Base-by-base conservation (phyloP, 2,797 vertebrate species). In the Labeo calbasu region DNA sequence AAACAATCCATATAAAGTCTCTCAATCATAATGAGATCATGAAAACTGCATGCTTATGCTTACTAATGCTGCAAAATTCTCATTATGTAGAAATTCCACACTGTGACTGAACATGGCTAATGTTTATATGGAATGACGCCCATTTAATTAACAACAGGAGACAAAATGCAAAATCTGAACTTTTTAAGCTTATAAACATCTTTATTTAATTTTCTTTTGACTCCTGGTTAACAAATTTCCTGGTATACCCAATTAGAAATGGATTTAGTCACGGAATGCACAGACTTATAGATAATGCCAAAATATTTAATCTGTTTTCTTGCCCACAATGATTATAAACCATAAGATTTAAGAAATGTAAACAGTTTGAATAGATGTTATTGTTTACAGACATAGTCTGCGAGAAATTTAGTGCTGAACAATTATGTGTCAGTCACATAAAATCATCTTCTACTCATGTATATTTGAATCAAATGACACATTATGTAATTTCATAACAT, bases 1-100 rank as follows among this genome's bases (percentile, higher is more conserved):
- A 19, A 80, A 80, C 11, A 13, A 43, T 43, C 13, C 11, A 46
- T 1, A 65, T 63, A 8, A 1, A 32, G 23, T 32, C 6, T n/a
- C 4, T 59, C 40, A 43, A 57, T 43, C n/a, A 19, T 23, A 10
- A 43, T 19, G 50, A 59, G 51, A 19, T 81, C 36, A 59, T n/a
- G 17, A 36, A 57, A 14, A 40, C 2, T 19, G 70, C 5, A n/a
- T 3, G 50, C n/a, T 79, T 68, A 70, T 28, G 36, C 11, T 70
- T 70, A 46, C 15, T 14, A 59, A 71, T 81, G n/a, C n/a, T 25
- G 14, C 5, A 80, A 80, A 55, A 25, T 6, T 79, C 32, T 17
- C 3, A 19, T 6, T 19, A 19, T 19, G n/a, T 13, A 1, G 12
- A 50, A 23, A 2, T 4, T 10, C 13, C 40, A 23, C 10, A 36